These are phyloP conservation scores for Crocuta crocuta DNA, from an alignment of 2,113 vertebrate species.

Conservation along the genomic window DNA sequence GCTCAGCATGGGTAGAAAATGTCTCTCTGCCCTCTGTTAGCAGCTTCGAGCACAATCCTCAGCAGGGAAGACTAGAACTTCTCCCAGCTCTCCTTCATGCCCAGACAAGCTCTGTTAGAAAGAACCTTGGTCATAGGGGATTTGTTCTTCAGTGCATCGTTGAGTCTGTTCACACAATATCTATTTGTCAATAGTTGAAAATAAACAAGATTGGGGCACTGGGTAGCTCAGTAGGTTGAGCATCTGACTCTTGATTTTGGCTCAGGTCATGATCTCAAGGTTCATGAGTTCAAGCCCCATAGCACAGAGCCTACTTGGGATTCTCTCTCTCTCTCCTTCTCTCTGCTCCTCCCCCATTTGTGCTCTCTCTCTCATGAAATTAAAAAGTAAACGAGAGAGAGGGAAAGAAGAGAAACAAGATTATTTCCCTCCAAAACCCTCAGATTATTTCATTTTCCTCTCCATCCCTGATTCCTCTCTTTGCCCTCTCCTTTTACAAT, in stretches of 20 bases:
- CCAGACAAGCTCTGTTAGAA: not conserved
- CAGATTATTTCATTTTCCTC: not conserved
- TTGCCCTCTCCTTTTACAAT: not conserved
- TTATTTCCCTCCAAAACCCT: not conserved
- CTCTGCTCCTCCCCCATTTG: no score
- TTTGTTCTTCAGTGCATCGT: not conserved
- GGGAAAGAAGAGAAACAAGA: not conserved
- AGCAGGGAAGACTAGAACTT: not conserved
- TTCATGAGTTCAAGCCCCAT: no score
- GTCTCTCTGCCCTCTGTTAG: not conserved
- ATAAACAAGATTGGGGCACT: not conserved
- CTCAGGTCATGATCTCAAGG: no score
- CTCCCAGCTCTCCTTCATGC: not conserved
- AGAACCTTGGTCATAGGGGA: not conserved
- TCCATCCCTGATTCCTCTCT: not conserved
- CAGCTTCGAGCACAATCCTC: not conserved
- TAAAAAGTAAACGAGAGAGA: no score
- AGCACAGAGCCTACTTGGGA: no score
- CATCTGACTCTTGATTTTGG: no score
- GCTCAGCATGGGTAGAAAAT: not conserved
- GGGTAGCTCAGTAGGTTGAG: no score
- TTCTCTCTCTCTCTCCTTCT: no score
- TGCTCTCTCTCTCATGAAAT: no score
- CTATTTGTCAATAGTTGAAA: not conserved
- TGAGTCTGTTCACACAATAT: not conserved